Percentiles rank a stretch among this genome's conserved stretches.
Conservation (phyloP, 2,888 invertebrate species). For the Myopa testacea region DNA sequence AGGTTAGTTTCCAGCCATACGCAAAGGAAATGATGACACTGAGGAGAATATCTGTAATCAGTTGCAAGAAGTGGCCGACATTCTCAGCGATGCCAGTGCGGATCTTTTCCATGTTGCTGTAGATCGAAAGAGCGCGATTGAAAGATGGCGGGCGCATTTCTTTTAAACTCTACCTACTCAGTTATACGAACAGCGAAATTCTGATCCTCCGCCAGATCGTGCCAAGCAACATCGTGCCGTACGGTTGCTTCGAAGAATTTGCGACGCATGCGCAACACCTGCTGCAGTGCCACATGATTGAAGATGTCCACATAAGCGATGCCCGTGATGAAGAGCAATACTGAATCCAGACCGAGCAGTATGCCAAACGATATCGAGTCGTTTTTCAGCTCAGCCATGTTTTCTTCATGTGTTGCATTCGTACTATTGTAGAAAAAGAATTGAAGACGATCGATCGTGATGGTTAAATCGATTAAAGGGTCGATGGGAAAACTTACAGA, state of each 20-base stretch:
- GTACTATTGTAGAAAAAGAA: slow-evolving; percentile 66
- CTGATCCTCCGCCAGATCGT: slow-evolving; percentile 76
- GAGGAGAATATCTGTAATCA: slow-evolving; percentile 69
- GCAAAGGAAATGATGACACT: slow-evolving; percentile 74
- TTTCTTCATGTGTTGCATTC: slow-evolving; percentile 71
- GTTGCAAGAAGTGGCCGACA: slow-evolving; percentile 77
- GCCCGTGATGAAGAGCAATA: slow-evolving; percentile 73
- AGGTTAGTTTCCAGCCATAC: slow-evolving; percentile 86
- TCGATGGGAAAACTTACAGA: slow-evolving; percentile 64
- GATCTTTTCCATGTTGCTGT: slow-evolving; percentile 80
- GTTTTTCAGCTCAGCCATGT: slow-evolving; percentile 72
- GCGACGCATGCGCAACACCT: slow-evolving; percentile 72
- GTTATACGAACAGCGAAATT: slow-evolving; percentile 80
- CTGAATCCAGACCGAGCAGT: slow-evolving; percentile 71
- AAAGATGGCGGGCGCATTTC: not conserved
- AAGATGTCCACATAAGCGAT: slow-evolving; percentile 75
- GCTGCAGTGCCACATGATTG: slow-evolving; percentile 74
- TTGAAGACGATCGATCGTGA: not conserved
- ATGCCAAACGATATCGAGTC: slow-evolving; percentile 76
- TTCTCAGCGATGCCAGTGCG: slow-evolving; percentile 88
- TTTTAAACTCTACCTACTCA: slow-evolving; percentile 70
- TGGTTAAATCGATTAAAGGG: not conserved
- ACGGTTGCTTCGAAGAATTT: slow-evolving; percentile 74
- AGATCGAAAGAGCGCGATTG: not conserved
- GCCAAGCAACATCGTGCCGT: slow-evolving; percentile 80